Percentiles rank a stretch among this genome's conserved stretches.
Evolutionary conservation across 2,113 vertebrate species (phyloP).

Genomic region (Ellobius talpinus): DNA sequence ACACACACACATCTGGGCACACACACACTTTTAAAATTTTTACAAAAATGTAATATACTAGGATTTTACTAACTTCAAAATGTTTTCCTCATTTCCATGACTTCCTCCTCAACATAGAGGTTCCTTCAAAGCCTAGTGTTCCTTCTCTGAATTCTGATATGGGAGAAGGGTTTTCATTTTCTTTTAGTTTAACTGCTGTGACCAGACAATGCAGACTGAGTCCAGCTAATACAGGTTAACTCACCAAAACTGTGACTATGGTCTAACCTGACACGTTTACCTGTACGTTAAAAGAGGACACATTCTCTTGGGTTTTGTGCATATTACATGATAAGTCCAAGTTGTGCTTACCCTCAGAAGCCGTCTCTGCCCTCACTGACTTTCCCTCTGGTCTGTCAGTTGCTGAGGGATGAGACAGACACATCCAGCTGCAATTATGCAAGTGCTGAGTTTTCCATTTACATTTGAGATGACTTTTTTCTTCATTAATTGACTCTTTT

Average conservation of each 20-base stretch:
- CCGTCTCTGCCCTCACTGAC: not conserved
- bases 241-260: not conserved
- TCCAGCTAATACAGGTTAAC: not conserved
- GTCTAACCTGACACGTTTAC: not conserved
- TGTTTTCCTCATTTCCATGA: not conserved
- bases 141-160: not conserved
- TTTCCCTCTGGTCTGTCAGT: not conserved
- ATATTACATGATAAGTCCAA: not conserved
- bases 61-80: not conserved
- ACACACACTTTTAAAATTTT: not conserved
- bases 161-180: not conserved
- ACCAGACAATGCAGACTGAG: not conserved
- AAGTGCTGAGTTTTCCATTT: not conserved
- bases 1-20: not conserved
- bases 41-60: not conserved
- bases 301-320: not conserved
- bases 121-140: not conserved
- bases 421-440: not conserved
- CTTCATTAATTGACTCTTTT: not conserved
- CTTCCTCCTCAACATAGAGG: not conserved
- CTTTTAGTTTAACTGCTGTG: not conserved
- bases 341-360: not conserved
- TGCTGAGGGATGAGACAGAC: not conserved
- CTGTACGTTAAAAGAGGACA: not conserved
- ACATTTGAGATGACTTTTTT: conserved; percentile 4